A percentile compares a stretch with the other conserved stretches of the same genome.
These are phyloP conservation scores for Ptychobarbus kaznakovi DNA, from an alignment of 2,797 vertebrate genomes.

Conservation along the genomic window DNA sequence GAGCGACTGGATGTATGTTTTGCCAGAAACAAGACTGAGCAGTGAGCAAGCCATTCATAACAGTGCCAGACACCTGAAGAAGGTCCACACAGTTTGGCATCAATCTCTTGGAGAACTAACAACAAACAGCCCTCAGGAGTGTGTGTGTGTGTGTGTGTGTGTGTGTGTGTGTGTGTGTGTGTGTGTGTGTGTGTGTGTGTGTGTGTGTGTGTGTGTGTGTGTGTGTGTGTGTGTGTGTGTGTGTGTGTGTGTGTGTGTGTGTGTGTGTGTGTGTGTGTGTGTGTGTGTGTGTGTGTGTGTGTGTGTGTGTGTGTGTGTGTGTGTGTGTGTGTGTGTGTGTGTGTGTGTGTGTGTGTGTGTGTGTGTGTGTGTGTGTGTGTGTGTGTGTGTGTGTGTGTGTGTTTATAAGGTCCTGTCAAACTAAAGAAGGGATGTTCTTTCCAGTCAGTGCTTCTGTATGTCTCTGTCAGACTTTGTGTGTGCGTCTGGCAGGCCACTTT, in stretches of 20 bases:
- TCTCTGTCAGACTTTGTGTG: conserved; percentile 32
- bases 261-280: conserved; percentile 18
- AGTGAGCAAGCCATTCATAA: conserved; percentile 25
- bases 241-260: conserved; percentile 12
- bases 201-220: conserved; percentile 13
- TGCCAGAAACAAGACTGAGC: conserved; percentile 13
- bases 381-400: conserved; percentile 14
- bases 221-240: conserved; percentile 14
- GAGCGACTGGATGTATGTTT: not conserved
- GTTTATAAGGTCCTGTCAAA: conserved; percentile 34
- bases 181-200: conserved; percentile 18
- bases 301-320: conserved; percentile 23
- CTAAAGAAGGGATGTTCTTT: conserved; percentile 43
- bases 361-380: conserved; percentile 18
- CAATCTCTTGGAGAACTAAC: not conserved
- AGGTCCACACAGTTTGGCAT: not conserved
- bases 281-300: conserved; percentile 12
- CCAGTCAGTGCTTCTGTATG: conserved; percentile 41
- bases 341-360: conserved; percentile 16
- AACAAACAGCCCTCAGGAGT: conserved; percentile 8
- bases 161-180: not conserved
- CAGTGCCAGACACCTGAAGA: conserved; percentile 17
- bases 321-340: conserved; percentile 3
- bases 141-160: conserved; percentile 4
- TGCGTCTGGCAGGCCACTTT: conserved; percentile 34